phyloP scores from a whole-genome alignment of 2,888 invertebrate species.

The Lingula anatina region DNA sequence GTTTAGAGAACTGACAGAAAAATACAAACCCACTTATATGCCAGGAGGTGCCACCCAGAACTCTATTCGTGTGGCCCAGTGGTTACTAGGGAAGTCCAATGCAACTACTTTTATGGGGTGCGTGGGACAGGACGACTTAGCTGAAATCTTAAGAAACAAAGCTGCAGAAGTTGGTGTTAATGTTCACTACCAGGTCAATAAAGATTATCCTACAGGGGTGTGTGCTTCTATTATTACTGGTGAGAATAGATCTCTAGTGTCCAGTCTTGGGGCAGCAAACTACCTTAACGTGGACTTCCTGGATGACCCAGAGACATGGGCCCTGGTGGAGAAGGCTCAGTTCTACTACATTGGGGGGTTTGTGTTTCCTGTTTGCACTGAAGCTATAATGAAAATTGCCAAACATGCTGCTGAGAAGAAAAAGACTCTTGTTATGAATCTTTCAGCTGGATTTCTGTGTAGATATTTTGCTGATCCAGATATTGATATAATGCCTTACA shows the following conservation, averaged over 20 bases:
- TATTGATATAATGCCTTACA: conserved; percentile 76
- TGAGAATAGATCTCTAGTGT: conserved; percentile 81
- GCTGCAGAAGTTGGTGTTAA: conserved; percentile 76
- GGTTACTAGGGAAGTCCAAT: conserved; percentile 78
- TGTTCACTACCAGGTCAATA: conserved; percentile 76
- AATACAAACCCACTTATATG: conserved; percentile 63
- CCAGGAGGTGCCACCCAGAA: conserved; percentile 98
- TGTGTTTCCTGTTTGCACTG: conserved; percentile 90
- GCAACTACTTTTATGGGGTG: conserved; percentile 87
- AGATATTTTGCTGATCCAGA: conserved; percentile 77
- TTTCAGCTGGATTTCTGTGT: conserved; percentile 92
- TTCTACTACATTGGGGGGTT: conserved; percentile 91
- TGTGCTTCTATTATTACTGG: conserved; percentile 90
- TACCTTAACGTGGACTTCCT: conserved; percentile 74
- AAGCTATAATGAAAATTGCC: conserved; percentile 77
- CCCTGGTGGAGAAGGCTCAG: conserved; percentile 69
- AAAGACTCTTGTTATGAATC: conserved; percentile 82
- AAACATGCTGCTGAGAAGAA: conserved; percentile 67
- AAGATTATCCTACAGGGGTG: conserved; percentile 71
- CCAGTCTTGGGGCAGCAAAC: conserved; percentile 92
- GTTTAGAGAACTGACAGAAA: conserved; percentile 58
- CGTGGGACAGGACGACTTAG: conserved; percentile 85
- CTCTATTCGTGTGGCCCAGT: conserved; percentile 83
- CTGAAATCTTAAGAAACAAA: conserved; percentile 73
- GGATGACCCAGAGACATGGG: conserved; percentile 66